Evolutionary conservation across 2,113 vertebrate genomes (phyloP).

Genomic region (Australoheros scitulus): DNA sequence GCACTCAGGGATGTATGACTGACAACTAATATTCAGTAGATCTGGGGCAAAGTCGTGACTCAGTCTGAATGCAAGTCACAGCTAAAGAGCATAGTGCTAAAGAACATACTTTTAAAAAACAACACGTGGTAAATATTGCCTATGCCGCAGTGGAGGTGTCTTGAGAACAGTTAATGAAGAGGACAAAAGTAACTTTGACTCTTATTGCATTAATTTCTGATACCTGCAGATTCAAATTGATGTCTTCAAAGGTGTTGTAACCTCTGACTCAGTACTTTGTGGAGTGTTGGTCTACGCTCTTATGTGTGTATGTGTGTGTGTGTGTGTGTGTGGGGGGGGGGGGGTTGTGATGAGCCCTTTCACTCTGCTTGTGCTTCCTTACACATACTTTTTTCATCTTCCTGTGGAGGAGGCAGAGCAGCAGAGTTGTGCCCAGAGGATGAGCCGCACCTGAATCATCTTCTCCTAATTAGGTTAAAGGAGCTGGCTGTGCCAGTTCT

Average conservation of each 20-base stretch:
- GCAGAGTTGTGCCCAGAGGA: neutral
- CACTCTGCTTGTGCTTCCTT: neutral
- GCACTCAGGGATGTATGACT: slow-evolving; percentile 46
- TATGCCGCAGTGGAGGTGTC: neutral
- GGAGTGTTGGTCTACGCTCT: neutral
- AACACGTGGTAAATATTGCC: neutral
- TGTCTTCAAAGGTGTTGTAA: slow-evolving; percentile 14
- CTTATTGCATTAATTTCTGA: neutral
- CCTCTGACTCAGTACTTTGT: slow-evolving; percentile 6
- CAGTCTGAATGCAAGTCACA: slow-evolving; percentile 6
- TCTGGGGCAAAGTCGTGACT: slow-evolving; percentile 33
- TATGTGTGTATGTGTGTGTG: neutral
- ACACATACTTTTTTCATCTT: neutral
- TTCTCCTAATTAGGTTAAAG: neutral
- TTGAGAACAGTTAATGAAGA: slow-evolving; percentile 8
- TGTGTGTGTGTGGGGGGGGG: too few relatives aligned
- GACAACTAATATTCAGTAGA: slow-evolving; percentile 28
- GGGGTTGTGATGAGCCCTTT: neutral
- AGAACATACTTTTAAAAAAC: neutral
- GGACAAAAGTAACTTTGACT: slow-evolving; percentile 2
- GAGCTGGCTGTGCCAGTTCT: neutral
- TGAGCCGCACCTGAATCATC: neutral
- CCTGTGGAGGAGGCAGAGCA: neutral
- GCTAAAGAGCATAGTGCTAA: neutral
- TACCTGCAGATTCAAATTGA: neutral